phyloP scores from a whole-genome alignment of 2,888 invertebrate species.

The Hecatera dysodea region DNA sequence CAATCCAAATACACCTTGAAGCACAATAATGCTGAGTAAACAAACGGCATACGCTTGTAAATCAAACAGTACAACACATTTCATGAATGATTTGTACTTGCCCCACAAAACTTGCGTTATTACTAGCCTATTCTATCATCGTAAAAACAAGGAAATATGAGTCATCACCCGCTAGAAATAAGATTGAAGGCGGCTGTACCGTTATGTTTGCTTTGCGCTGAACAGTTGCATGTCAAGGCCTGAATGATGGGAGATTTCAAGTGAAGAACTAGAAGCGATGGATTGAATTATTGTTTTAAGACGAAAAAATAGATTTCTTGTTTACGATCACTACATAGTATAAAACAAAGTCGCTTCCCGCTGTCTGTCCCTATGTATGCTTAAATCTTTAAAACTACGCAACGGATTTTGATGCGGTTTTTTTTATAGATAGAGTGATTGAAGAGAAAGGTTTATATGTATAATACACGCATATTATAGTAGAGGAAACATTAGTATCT shows the following conservation, averaged over 20 bases:
- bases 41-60: constrained; percentile 72
- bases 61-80: constrained; percentile 77
- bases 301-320: constrained; percentile 57
- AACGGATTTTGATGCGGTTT: too few species aligned
- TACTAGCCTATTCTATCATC: constrained; percentile 55
- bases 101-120: constrained; percentile 73
- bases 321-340: too few species aligned
- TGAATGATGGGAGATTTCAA: constrained; percentile 69
- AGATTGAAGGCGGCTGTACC: constrained; percentile 53
- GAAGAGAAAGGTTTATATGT: too few species aligned
- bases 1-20: constrained; percentile 69
- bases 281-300: constrained; percentile 61
- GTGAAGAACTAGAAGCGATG: constrained; percentile 67
- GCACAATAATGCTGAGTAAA: constrained; percentile 71
- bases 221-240: constrained; percentile 79
- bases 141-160: constrained; percentile 60
- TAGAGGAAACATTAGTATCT: too few species aligned
- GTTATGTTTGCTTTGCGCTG: constrained; percentile 55
- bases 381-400: too few species aligned
- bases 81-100: constrained; percentile 85
- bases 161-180: constrained; percentile 53
- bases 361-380: too few species aligned
- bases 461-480: too few species aligned
- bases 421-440: too few species aligned
- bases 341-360: too few species aligned